Conservation (phyloP, 2,797 vertebrate genomes). For the Brachyalestes nurse region DNA sequence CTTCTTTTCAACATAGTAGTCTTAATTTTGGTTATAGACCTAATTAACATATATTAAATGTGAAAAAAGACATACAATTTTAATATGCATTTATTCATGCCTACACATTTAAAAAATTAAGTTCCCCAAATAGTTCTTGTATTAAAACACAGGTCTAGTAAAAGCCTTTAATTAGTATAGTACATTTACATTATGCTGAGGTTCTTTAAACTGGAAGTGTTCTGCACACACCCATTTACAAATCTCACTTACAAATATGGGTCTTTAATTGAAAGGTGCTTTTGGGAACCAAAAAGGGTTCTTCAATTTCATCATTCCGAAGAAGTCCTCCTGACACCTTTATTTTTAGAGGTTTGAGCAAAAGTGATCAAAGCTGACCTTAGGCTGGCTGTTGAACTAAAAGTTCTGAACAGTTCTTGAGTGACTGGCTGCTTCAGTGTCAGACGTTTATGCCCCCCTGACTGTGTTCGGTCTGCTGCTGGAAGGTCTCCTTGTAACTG, state of each 20-base stretch:
- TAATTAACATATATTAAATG: not conserved
- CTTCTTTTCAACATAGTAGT: not conserved
- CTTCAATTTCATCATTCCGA: not conserved
- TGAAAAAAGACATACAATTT: not conserved
- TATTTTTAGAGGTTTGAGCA: not conserved
- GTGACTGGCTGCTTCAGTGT: slow-evolving; percentile 5
- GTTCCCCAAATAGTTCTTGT: not conserved
- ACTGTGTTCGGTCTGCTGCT: slow-evolving; percentile 32
- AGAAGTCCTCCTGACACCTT: not conserved
- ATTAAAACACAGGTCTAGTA: not conserved
- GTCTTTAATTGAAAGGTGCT: not conserved
- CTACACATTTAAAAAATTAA: not conserved
- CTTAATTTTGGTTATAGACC: not conserved
- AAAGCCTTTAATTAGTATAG: not conserved
- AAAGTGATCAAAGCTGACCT: slow-evolving; percentile 5
- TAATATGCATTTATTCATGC: not conserved
- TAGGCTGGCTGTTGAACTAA: slow-evolving; percentile 2
- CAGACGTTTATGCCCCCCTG: slow-evolving; percentile 13
- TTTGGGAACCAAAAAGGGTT: not conserved
- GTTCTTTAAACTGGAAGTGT: not conserved
- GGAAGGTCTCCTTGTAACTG: slow-evolving; percentile 25
- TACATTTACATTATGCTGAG: not conserved
- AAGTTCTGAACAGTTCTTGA: slow-evolving; percentile 31
- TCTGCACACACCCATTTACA: too few species aligned
- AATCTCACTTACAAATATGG: not conserved